Base-by-base conservation (phyloP, 2,888 invertebrate genomes). In the Blastobasis adustella region DNA sequence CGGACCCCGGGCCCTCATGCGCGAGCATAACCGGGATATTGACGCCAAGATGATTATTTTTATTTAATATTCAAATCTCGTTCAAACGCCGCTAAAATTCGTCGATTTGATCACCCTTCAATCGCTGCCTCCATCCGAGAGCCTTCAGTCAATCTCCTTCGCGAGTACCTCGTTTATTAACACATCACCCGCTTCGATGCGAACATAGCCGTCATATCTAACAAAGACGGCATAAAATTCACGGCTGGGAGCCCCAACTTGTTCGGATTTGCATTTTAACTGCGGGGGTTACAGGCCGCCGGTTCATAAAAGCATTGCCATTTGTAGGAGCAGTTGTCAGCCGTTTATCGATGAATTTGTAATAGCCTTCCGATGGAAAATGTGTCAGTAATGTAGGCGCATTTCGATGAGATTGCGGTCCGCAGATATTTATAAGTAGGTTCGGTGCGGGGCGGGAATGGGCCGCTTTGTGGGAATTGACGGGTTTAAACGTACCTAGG, bases 201-300 rank as follows among this genome's bases (percentile, higher is more conserved):
- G 37, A 10, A 48, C 41, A 48, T 48, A 7, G 49, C 37, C 44
- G 9, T 23, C 23, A 41, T 41, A 43, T 36, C 40, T 46, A 38
- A 49, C 46, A 49, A 49, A 9, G 38, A 46, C 49, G 39, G 48
- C 46, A 47, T 49, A 49, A 51, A 54, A 54, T 47, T 47, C 10
- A 44, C 46, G 36, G 47, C 44, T 23, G 10, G 10, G 44, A 9
- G n/a, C 39, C 49, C 49, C 39, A 23, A 45, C 39, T 49, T 45
- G 49, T 9, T 10, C 44, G 37, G 36, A 57, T 57, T 57, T 54
- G 55, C 55, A 57, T 57, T 52, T 55, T 49, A 55, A 55, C 54
- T 23, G 57, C 38, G 47, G 39, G 51, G 51, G 51, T 46, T 46
- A 41, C 45, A 46, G 46, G 45, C 23, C 36, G 45, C 37, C 46